Evolutionary conservation across 2,797 vertebrate genomes (phyloP).

Genomic region (Chrosomus eos): DNA sequence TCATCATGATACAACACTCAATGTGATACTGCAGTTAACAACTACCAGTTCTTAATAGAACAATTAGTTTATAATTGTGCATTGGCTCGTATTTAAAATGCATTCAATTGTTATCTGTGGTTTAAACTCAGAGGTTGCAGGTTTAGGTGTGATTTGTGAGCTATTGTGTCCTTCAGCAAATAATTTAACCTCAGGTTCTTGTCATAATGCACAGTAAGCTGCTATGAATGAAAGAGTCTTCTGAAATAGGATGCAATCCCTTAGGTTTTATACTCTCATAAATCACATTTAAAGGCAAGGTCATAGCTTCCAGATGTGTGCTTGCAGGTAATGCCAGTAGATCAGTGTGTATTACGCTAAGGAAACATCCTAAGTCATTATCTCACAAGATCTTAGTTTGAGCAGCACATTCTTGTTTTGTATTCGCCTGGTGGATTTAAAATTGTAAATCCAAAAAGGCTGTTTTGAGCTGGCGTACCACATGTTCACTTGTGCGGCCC

Average conservation of each 20-base stretch:
- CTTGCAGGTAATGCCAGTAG: not conserved
- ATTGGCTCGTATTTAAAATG: not conserved
- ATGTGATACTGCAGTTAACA: not conserved
- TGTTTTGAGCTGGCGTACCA: not conserved
- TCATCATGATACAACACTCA: not conserved
- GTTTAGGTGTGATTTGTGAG: not conserved
- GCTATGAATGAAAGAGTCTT: not conserved
- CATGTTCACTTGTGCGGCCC: not conserved
- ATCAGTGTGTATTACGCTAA: not conserved
- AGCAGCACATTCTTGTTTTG: not conserved
- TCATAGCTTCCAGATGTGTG: conserved; percentile 1
- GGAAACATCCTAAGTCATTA: not conserved
- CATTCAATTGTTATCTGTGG: not conserved
- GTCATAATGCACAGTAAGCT: not conserved
- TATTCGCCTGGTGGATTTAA: not conserved
- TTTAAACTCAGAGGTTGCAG: not conserved
- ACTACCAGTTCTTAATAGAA: not conserved
- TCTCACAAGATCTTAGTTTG: not conserved
- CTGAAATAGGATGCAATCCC: conserved; percentile 1
- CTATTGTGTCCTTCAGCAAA: conserved; percentile 12
- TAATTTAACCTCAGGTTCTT: not conserved
- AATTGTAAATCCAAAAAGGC: not conserved
- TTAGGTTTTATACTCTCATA: not conserved
- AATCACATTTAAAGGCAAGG: not conserved
- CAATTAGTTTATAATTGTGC: not conserved